Evolutionary conservation across 2,888 invertebrate species (phyloP), one percentile per base, ranked within the genome.

Genomic region (Escarpia spicata): DNA sequence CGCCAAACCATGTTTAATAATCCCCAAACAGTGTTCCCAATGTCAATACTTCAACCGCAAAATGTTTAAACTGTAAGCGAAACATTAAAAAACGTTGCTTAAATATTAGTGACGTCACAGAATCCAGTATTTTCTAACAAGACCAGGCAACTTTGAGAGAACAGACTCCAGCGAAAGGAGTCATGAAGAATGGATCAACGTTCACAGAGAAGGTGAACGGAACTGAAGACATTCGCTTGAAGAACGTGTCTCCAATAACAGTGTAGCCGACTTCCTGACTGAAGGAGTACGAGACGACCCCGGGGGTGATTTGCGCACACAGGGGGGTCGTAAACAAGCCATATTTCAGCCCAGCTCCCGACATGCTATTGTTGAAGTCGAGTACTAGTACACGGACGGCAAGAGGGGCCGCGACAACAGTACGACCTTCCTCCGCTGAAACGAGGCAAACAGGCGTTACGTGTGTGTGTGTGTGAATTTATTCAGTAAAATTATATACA

Each of bases 131-230:
- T 26, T 15, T 26, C 75, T 75, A 75, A 75, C 75, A 75, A 75
- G 75, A 75, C 75, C 75, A 75, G 75, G 75, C 75, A 75, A 75
- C 75, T 19, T n/a, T 75, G 75, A 75, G 75, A 75, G 75, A 75
- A 75, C 75, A 75, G 26, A 75, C 75, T 6, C 75, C 75, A 1
- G 19, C 6, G 75, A 6, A 26, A 26, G 75, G 75, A 75, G 19
- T 6, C 75, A 75, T 75, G 26, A 75, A 75, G 4, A 19, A n/a
- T 26, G 75, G 75, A 75, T 75, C 75, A 19, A 75, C 75, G 26
- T 75, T 75, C 26, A 75, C 75, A 26, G 75, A 26, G 75, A 75
- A 75, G 26, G n/a, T 75, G 4, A 75, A 75, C 75, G 75, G 75
- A 75, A n/a, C 75, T 19, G 26, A 15, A 75, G 19, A 15, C 75